phyloP scores from a whole-genome alignment of 2,888 invertebrate species.

The Agrotis segetum region DNA sequence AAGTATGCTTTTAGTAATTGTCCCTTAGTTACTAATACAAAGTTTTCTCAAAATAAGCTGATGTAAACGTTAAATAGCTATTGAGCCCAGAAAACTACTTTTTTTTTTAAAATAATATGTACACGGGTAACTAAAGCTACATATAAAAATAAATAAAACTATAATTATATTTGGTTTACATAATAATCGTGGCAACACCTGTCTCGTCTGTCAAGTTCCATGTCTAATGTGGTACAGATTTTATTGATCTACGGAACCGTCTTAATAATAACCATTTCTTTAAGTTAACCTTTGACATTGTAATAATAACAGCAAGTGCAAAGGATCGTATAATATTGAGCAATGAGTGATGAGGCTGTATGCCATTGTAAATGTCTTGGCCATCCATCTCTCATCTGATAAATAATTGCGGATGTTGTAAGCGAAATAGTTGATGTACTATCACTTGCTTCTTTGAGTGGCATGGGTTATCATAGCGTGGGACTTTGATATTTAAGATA shows the following conservation, averaged over 20 bases:
- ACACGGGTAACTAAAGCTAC: too few relatives aligned
- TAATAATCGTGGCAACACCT: too few relatives aligned
- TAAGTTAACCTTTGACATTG: constrained; percentile 52
- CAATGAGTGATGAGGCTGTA: constrained; percentile 50
- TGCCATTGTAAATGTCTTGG: constrained; percentile 54
- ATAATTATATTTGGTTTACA: too few relatives aligned
- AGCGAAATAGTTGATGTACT: constrained; percentile 5
- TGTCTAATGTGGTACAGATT: too few relatives aligned
- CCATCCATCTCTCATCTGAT: constrained; percentile 39
- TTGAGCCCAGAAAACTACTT: too few relatives aligned
- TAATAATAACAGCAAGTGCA: constrained; percentile 53
- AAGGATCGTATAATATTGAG: constrained; percentile 51
- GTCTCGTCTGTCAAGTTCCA: too few relatives aligned
- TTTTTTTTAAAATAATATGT: too few relatives aligned
- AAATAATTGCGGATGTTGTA: constrained; percentile 35
- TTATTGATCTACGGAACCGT: constrained; percentile 28
- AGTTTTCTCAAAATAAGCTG: too few relatives aligned
- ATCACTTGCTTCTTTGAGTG: constrained; percentile 18
- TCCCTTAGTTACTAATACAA: too few relatives aligned
- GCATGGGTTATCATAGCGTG: not conserved
- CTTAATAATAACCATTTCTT: constrained; percentile 9
- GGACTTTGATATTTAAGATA: not conserved
- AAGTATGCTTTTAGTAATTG: too few relatives aligned
- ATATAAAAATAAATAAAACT: too few relatives aligned
- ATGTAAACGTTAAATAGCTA: too few relatives aligned